phyloP scores from a whole-genome alignment of 2,888 invertebrate species.

The Thymelicus acteon region DNA sequence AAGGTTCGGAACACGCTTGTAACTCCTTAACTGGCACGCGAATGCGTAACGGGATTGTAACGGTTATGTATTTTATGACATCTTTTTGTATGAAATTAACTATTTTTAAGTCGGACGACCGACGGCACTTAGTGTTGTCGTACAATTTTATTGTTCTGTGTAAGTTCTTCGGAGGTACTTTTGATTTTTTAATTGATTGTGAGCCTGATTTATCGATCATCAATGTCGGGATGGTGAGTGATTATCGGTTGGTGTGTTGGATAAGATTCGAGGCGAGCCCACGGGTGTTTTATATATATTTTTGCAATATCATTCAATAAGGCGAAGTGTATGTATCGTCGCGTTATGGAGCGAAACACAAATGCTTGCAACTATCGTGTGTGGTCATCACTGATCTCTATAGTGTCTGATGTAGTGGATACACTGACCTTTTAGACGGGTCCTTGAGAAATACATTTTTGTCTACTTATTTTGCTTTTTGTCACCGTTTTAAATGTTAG shows the following conservation, averaged over 20 bases:
- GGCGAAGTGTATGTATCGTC: constrained; percentile 10
- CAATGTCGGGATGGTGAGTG: constrained; percentile 9
- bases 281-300: constrained; percentile 45
- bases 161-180: not conserved
- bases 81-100: constrained; percentile 23
- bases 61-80: constrained; percentile 23
- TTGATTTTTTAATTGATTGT: not conserved
- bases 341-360: not conserved
- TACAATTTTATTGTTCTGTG: not conserved
- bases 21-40: constrained; percentile 9
- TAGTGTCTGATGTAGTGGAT: too few species aligned
- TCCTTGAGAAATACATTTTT: not conserved
- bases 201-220: constrained; percentile 1
- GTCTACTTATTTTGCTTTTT: not conserved
- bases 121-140: constrained; percentile 18
- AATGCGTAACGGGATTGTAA: not conserved
- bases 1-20: constrained; percentile 24
- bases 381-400: constrained; percentile 1
- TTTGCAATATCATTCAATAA: constrained; percentile 38
- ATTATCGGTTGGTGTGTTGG: constrained; percentile 7
- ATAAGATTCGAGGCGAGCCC: constrained; percentile 40
- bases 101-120: constrained; percentile 19
- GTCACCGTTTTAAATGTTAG: too few species aligned
- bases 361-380: constrained; percentile 12
- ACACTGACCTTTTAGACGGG: not conserved